These are phyloP conservation scores for Myrmophylax atrothorax DNA, from an alignment of 2,113 vertebrate genomes.

Conservation along the genomic window DNA sequence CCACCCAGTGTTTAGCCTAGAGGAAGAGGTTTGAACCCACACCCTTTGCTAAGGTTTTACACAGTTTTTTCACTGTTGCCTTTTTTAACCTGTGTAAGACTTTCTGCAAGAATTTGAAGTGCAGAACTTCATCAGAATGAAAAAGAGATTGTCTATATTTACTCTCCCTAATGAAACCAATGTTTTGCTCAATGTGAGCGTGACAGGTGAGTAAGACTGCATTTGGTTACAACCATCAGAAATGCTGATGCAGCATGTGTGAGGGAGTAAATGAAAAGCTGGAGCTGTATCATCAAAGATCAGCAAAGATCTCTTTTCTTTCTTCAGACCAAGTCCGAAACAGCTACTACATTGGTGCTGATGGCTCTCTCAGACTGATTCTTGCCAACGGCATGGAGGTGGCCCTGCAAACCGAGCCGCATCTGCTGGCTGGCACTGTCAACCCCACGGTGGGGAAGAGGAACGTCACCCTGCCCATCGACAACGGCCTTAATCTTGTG, in stretches of 20 bases:
- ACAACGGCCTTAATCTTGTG: constrained; percentile 95
- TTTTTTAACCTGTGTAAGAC: neutral
- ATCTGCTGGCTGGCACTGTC: constrained; percentile 93
- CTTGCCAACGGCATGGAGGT: constrained; percentile 97
- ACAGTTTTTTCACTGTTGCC: neutral
- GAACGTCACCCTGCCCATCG: constrained; percentile 94
- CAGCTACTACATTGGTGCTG: constrained; percentile 95
- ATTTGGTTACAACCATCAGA: neutral
- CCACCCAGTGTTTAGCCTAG: neutral
- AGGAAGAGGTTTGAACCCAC: neutral
- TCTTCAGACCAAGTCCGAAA: constrained; percentile 94
- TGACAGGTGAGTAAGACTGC: neutral
- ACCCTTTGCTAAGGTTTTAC: neutral
- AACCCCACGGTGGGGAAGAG: constrained; percentile 96
- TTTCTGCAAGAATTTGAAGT: neutral
- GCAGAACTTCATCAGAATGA: neutral
- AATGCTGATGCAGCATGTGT: neutral
- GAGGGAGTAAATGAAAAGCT: neutral
- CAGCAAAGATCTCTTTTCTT: neutral
- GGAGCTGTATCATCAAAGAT: neutral
- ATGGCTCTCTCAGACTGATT: constrained; percentile 91
- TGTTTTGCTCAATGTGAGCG: neutral
- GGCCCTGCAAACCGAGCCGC: constrained; percentile 93
- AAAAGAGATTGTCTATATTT: neutral
- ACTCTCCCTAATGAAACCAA: neutral